Evolutionary conservation across 2,888 invertebrate genomes (phyloP).

Genomic region (Ptilodon capucinus): DNA sequence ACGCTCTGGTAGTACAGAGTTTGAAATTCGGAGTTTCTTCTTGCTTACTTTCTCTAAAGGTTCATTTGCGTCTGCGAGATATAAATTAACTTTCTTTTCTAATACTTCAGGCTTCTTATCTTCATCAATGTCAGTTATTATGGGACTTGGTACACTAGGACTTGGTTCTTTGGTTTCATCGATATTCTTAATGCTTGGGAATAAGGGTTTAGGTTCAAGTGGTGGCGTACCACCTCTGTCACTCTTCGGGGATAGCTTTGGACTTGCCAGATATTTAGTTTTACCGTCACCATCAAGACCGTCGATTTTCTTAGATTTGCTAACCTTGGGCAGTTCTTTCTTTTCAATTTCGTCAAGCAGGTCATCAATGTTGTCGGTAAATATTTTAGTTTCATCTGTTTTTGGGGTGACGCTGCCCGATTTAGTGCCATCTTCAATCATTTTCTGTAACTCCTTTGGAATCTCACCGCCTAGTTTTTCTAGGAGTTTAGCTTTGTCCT

Average conservation of each 20-base stretch:
- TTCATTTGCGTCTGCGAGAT: conserved; percentile 54
- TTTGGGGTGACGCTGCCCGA: conserved; percentile 50
- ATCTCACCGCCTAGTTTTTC: conserved; percentile 80
- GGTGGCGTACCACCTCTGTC: conserved; percentile 44
- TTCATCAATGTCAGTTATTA: conserved; percentile 30
- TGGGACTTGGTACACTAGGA: conserved; percentile 13
- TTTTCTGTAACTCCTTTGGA: conserved; percentile 72
- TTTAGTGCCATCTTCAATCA: conserved; percentile 60
- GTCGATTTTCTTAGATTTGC: conserved; percentile 48
- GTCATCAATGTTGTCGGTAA: conserved; percentile 55
- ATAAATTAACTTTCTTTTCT: conserved; percentile 68
- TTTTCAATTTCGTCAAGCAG: conserved; percentile 70
- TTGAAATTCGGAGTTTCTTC: conserved; percentile 72
- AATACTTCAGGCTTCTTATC: conserved; percentile 33
- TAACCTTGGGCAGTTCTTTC: conserved; percentile 62
- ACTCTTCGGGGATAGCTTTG: conserved; percentile 47
- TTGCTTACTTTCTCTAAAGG: conserved; percentile 47
- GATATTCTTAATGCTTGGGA: conserved; percentile 51
- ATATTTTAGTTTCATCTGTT: conserved; percentile 37
- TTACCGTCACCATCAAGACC: conserved; percentile 40
- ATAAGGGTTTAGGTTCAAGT: conserved; percentile 46
- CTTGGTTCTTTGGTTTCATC: conserved; percentile 29
- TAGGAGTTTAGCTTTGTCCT: conserved; percentile 76
- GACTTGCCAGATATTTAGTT: conserved; percentile 37
- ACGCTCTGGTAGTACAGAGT: conserved; percentile 65